Evolutionary conservation across 2,888 invertebrate species (phyloP).

Genomic region (Ferdinandea cuprea): DNA sequence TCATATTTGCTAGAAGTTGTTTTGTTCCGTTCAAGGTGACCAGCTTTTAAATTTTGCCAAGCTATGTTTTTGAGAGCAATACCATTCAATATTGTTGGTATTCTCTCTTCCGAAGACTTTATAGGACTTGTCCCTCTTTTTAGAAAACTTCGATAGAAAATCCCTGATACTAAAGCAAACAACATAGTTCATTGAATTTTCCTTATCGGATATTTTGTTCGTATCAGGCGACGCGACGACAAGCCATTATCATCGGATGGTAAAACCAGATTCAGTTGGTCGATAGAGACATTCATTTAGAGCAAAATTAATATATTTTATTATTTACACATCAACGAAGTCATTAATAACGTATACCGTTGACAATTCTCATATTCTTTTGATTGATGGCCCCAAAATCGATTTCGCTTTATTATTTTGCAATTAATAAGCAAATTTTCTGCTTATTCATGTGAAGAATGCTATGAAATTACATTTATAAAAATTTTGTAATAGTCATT

Average conservation of each 20-base stretch:
- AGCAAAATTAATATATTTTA: constrained; percentile 6
- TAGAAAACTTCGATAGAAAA: too few relatives aligned
- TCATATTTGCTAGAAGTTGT: too few relatives aligned
- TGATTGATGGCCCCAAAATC: constrained; percentile 1
- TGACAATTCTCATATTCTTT: not conserved
- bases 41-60: too few relatives aligned
- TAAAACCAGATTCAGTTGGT: not conserved
- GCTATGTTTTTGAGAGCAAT: too few relatives aligned
- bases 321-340: constrained; percentile 10
- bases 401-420: not conserved
- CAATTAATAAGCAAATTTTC: not conserved
- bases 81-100: too few relatives aligned
- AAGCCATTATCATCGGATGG: not conserved
- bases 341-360: constrained; percentile 8
- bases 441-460: not conserved
- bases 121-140: too few relatives aligned
- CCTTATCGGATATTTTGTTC: not conserved
- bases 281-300: not conserved
- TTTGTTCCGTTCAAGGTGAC: too few relatives aligned
- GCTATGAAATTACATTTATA: not conserved
- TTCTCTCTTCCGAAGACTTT: too few relatives aligned
- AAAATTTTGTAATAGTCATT: not conserved
- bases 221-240: not conserved
- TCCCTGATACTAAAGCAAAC: too few relatives aligned
- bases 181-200: not conserved